Evolutionary conservation across 2,888 invertebrate species (phyloP).

Genomic region (Nezara viridula): DNA sequence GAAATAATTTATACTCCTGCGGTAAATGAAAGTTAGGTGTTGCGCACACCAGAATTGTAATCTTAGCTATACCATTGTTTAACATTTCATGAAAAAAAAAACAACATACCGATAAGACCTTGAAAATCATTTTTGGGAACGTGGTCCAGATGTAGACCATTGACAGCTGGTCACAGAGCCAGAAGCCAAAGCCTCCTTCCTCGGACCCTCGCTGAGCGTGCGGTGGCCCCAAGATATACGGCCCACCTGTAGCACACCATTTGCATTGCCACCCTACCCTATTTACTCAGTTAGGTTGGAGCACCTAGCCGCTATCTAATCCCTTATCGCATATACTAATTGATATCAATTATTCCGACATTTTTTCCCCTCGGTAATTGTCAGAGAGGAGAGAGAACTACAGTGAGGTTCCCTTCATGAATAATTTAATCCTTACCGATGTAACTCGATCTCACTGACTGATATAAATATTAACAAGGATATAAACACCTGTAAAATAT

Average conservation of each 20-base stretch:
- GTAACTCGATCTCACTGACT: neutral
- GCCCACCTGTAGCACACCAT: conserved; percentile 3
- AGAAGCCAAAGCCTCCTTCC: neutral
- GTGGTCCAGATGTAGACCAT: too few relatives aligned
- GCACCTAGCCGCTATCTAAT: neutral
- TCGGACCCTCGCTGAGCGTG: neutral
- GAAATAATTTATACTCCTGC: too few relatives aligned
- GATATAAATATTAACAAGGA: neutral
- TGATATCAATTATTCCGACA: conserved; percentile 7
- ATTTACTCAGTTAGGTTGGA: neutral
- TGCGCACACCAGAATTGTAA: too few relatives aligned
- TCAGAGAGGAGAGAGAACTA: neutral
- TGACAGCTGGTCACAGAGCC: too few relatives aligned
- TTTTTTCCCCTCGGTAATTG: neutral
- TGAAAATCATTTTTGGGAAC: too few relatives aligned
- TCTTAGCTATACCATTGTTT: too few relatives aligned
- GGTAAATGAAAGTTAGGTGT: too few relatives aligned
- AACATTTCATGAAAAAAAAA: too few relatives aligned
- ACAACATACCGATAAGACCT: too few relatives aligned
- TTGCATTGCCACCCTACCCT: conserved; percentile 32
- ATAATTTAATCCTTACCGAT: neutral
- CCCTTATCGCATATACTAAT: conserved; percentile 15
- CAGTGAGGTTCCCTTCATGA: neutral
- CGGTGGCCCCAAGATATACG: conserved; percentile 2
- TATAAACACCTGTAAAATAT: neutral